These are phyloP conservation scores for Dicyrtoma fusca DNA, from an alignment of 2,888 invertebrate genomes.

Conservation along the genomic window DNA sequence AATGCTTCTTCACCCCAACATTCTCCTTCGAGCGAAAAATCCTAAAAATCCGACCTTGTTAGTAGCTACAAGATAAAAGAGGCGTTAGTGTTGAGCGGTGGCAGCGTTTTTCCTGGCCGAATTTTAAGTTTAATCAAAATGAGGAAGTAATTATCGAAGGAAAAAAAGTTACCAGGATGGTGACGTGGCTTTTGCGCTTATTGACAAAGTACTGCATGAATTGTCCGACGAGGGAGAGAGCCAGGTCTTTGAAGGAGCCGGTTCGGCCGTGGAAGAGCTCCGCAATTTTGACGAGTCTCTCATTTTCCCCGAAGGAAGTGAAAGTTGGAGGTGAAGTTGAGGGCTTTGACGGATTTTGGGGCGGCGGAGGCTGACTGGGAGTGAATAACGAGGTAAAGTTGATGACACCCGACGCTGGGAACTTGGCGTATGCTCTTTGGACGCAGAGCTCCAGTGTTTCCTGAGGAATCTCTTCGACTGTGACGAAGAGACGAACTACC, in stretches of 20 bases:
- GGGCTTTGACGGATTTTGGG: too few species aligned
- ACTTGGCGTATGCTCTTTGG: conserved; percentile 49
- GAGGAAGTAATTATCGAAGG: too few species aligned
- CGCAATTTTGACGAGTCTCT: conserved; percentile 58
- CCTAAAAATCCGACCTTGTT: too few species aligned
- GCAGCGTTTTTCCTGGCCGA: too few species aligned
- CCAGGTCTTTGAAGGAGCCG: conserved; percentile 62
- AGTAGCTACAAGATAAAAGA: too few species aligned
- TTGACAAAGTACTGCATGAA: conserved; percentile 60
- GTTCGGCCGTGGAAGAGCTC: conserved; percentile 63
- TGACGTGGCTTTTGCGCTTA: conserved; percentile 58
- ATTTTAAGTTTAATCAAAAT: too few species aligned
- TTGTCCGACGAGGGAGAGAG: conserved; percentile 60
- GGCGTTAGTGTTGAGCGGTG: too few species aligned
- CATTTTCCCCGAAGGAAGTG: conserved; percentile 54
- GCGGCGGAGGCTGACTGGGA: neutral
- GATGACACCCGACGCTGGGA: conserved; percentile 30
- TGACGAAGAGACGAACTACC: conserved; percentile 59
- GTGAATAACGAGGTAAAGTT: conserved; percentile 11
- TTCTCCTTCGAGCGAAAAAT: too few species aligned
- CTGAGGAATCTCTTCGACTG: conserved; percentile 59
- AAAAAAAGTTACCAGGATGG: conserved; percentile 57
- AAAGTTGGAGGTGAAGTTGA: neutral
- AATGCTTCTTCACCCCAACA: too few species aligned
- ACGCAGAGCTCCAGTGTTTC: conserved; percentile 56